Evolutionary conservation across 2,113 vertebrate genomes (phyloP), one percentile per base, ranked within the genome.

Genomic region (Alces alces): DNA sequence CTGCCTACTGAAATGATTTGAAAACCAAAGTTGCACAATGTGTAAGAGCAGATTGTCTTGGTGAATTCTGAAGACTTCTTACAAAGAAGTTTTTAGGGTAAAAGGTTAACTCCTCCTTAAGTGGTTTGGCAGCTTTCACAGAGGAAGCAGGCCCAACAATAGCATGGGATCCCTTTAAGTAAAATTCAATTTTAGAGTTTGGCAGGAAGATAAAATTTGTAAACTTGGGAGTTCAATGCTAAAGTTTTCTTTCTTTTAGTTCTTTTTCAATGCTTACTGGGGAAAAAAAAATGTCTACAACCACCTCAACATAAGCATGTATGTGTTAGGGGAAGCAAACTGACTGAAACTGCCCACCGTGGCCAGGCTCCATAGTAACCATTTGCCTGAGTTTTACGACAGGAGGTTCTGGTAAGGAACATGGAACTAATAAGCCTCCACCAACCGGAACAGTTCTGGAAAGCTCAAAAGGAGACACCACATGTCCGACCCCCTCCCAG

Each of bases 11-110:
- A 8, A 16, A 57, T 82, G 64, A 94, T 88, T 45, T 94, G 91
- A 97, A 94, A 96, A 66, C 90, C 45, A 94, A 96, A 95, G 47
- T 58, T 13, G 55, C 21, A 30, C 84, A 58, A 36, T 52, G 60
- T 55, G 9, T 70, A 54, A 61, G 47, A 78, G 23, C 12, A 9
- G 17, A 47, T 17, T 55, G 78, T 54, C 47, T 14, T 82, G 33
- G 25, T 27, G 33, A 55, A 17, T 89, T 55, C 25, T 12, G 58
- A 30, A 83, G n/a, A 45, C 66, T 86, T 60, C 60, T 47, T 54
- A 54, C 3, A 5, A 15, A 43, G 45, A 64, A 27, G n/a, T 8
- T 50, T 85, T 87, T 70, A 17, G 57, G 82, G 55, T 36, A 27
- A 93, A 84, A 23, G 9, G 28, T n/a, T 23, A 12, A 36, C 52